Conservation (phyloP, 2,113 vertebrate species). For the Fregetta grallaria region DNA sequence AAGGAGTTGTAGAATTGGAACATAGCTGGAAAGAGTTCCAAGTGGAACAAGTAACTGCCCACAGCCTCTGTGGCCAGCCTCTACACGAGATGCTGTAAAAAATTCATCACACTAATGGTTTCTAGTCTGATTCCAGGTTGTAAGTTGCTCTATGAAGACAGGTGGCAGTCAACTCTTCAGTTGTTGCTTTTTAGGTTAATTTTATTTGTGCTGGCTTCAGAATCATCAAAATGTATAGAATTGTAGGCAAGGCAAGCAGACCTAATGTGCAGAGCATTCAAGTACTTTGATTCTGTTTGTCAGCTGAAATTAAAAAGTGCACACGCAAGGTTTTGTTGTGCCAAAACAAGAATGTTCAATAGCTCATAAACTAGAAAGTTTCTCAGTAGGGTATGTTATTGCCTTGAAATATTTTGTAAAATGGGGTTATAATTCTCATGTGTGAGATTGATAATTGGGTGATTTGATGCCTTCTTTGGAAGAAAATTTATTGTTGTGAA, state of each 20-base stretch:
- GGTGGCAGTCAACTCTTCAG: not conserved
- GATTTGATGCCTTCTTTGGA: not conserved
- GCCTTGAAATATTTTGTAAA: not conserved
- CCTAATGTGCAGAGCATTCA: not conserved
- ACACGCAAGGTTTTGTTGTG: not conserved
- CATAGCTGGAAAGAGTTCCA: not conserved
- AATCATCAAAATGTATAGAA: not conserved
- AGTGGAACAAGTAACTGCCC: not conserved
- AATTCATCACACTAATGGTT: accelerated
- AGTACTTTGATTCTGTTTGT: not conserved
- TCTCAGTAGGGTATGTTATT: not conserved
- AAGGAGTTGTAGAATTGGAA: not conserved
- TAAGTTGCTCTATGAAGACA: not conserved
- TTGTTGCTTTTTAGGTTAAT: not conserved
- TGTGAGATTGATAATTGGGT: not conserved
- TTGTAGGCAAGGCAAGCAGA: not conserved
- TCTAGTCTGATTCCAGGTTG: not conserved
- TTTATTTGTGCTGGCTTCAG: not conserved
- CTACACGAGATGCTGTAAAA: not conserved
- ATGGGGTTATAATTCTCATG: not conserved
- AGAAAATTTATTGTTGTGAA: not conserved
- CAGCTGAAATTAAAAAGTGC: not conserved
- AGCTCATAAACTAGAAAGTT: not conserved
- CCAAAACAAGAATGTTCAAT: not conserved
- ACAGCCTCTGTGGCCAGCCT: not conserved